Base-by-base conservation (phyloP, 2,797 vertebrate genomes). In the Austrolebias charrua region DNA sequence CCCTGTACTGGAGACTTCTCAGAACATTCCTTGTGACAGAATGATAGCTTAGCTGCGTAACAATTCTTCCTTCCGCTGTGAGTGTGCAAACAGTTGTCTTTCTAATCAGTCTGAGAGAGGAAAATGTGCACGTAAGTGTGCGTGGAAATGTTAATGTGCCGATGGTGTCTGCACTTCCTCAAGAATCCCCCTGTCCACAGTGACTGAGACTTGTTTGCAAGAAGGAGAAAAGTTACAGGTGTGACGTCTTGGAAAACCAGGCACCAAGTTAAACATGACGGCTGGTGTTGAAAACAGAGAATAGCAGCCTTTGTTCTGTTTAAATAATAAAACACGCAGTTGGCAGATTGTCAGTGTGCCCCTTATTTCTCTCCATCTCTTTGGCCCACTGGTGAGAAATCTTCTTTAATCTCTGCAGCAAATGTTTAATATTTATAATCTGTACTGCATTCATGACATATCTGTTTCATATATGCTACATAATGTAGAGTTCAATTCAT, bases 171-270 rank as follows among this genome's bases (percentile, higher is more conserved):
- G 81, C 59, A 76, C 61, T 78, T 73, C 70, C 55, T 90, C 84
- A 86, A 78, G 69, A 80, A 78, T 85, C 60, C 54, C 68, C 71
- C 69, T 8, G 66, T 78, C 61, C 49, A 38, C 46, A 31, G 48
- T 42, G 56, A 69, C 54, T 7, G 63, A 75, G 55, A 66, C 48
- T 76, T 88, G 67, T 84, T 85, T 80, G 83, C 62, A 79, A 82
- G 81, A 66, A 24, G 53, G 24, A 72, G 75, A 83, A 54, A 71
- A 69, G 76, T 74, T 81, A 60, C 60, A 73, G 77, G 60, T 65
- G 28, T 0, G 31, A 57, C 55, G 72, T 63, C 54, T 58, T 14
- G 42, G 59, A 78, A 56, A 71, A 66, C 45, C 52, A 71, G 56
- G 44, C 48, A 63, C 46, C 46, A 50, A 82, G 78, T 72, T 78